Conservation (phyloP, 2,888 invertebrate genomes). For the Brachynemurus nebulosus region DNA sequence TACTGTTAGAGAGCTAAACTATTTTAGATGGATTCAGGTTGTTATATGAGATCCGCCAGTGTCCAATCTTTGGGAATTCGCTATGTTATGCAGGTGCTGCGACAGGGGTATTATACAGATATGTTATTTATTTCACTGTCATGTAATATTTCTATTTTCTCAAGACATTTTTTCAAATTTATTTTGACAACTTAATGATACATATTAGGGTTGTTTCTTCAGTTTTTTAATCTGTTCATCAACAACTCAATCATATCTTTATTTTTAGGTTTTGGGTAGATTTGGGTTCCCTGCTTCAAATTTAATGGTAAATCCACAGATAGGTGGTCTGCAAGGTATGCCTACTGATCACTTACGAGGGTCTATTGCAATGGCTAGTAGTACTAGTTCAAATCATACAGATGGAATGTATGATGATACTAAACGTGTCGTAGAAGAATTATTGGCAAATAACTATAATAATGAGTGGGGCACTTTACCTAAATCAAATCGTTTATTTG, state of each 20-base stretch:
- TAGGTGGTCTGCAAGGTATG: constrained; percentile 26
- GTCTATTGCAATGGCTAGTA: neutral
- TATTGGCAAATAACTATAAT: constrained; percentile 4
- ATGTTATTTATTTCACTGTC: too few relatives aligned
- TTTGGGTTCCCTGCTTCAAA: constrained; percentile 29
- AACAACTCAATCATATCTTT: neutral
- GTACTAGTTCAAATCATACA: neutral
- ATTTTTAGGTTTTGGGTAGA: constrained; percentile 27
- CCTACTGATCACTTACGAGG: constrained; percentile 12
- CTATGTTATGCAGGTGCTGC: too few relatives aligned
- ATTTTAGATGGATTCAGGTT: too few relatives aligned
- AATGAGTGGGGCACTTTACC: neutral
- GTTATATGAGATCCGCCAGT: too few relatives aligned
- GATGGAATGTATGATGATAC: neutral
- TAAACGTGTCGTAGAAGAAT: constrained; percentile 7
- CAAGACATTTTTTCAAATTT: too few relatives aligned
- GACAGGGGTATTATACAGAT: too few relatives aligned
- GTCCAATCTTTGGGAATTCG: too few relatives aligned
- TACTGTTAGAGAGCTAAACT: too few relatives aligned
- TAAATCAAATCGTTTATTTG: neutral
- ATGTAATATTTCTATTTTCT: too few relatives aligned
- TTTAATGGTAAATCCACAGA: constrained; percentile 32
- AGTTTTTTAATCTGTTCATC: too few relatives aligned
- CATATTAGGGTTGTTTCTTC: too few relatives aligned
- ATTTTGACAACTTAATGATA: too few relatives aligned